Base-by-base conservation (phyloP, 2,888 invertebrate species). In the Nowickia ferox region DNA sequence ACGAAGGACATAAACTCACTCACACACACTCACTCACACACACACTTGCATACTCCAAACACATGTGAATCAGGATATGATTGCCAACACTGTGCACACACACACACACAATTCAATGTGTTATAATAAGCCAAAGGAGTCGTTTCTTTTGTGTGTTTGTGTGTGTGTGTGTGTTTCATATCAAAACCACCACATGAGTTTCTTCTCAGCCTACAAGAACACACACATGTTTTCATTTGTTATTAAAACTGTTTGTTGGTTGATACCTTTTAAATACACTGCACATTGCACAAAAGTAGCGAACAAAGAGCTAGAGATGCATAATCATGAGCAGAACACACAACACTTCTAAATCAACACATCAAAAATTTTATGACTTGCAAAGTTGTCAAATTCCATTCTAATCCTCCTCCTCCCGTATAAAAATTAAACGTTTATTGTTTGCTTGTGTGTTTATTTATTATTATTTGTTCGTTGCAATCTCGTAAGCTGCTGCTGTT, bases 201-300 rank as follows among this genome's bases (percentile, higher is more conserved):
- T 69, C 61, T 40, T 11, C 17, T 22, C 63, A 48, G 68, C 76
- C 76, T 55, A 69, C 69, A 78, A 65, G 51, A 17, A 51, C 38
- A 65, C 44, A 89, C 91, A 91, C 89, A 91, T 91, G 91, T 91
- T 91, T 91, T 90, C 89, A 90, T 91, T 91, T 92, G 91, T 91
- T 91, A 91, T 90, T 91, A 91, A 83, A 91, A 91, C 89, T 90
- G 89, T 89, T 91, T 90, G 90, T 91, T 91, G 91, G 89, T 83
- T 91, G 90, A 90, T 91, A 90, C 88, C 90, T 89, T 89, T 90
- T 89, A 89, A 89, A 88, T 88, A 88, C 30, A 30, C 86, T 88
- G 87, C 82, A 30, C 87, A 63, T 40, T 10, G 11, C n/a, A 30
- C 17, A 40, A 59, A 46, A 61, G 30, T 17, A 46, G 44, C n/a